phyloP scores from a whole-genome alignment of 2,113 vertebrate species.

The Tetrao urogallus region DNA sequence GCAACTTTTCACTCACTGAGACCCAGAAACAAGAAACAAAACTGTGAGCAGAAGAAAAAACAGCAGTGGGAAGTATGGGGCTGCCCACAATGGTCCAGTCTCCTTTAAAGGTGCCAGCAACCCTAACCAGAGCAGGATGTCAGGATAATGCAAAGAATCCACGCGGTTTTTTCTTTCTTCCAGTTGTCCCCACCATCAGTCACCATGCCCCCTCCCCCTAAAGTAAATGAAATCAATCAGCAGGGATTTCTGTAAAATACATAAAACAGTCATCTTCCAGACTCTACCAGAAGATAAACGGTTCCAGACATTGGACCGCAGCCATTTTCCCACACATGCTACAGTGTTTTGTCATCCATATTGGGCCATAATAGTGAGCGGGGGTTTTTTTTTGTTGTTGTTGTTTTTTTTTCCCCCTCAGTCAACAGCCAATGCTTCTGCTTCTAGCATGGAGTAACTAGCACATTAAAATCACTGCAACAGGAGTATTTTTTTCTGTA shows the following conservation, averaged over 20 bases:
- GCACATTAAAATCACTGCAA: conserved; percentile 6
- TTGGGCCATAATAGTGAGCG: conserved; percentile 81
- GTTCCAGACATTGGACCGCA: conserved; percentile 88
- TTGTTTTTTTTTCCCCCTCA: conserved; percentile 31
- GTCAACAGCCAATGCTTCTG: conserved; percentile 70
- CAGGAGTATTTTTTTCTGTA: neutral
- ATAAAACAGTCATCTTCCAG: conserved; percentile 82
- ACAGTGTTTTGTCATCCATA: conserved; percentile 89
- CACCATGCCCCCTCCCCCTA: conserved; percentile 54
- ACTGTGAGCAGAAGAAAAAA: conserved; percentile 17
- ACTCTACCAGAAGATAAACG: conserved; percentile 84
- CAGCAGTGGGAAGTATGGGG: neutral
- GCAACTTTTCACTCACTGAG: neutral
- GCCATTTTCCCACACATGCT: conserved; percentile 93
- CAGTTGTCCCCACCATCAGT: conserved; percentile 47
- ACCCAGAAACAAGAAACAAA: neutral
- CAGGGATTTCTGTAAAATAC: conserved; percentile 82
- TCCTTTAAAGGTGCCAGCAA: conserved; percentile 68
- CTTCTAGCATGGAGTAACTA: conserved; percentile 72
- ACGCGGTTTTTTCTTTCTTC: neutral
- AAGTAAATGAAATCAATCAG: conserved; percentile 85
- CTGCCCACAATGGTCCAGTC: conserved; percentile 57
- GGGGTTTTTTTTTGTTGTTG: conserved; percentile 36
- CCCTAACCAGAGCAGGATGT: conserved; percentile 51
- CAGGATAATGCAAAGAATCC: conserved; percentile 48